Percentiles rank a stretch among this genome's conserved stretches.
phyloP scores from a whole-genome alignment of 2,888 invertebrate genomes.

The Athrips mouffetella region DNA sequence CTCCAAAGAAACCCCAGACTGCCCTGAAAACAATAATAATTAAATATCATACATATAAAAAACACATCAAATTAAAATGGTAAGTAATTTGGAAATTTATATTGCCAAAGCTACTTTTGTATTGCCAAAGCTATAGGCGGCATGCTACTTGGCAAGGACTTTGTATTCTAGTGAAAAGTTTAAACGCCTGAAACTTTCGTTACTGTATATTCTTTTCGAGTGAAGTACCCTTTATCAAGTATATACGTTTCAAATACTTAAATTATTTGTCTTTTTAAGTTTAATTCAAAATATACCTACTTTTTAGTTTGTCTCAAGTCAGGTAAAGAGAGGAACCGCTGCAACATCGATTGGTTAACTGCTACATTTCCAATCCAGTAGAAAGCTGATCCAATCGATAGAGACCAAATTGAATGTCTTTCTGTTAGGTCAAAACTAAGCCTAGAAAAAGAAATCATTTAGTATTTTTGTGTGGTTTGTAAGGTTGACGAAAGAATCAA shows the following conservation, averaged over 20 bases:
- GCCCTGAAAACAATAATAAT: conserved; percentile 72
- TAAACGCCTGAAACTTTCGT: too few relatives aligned
- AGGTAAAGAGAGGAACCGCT: conserved; percentile 84
- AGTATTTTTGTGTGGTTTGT: too few relatives aligned
- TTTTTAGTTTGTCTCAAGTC: conserved; percentile 80
- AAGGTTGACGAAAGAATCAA: too few relatives aligned
- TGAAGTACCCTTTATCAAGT: too few relatives aligned
- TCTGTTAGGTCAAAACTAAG: conserved; percentile 82
- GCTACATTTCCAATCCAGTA: conserved; percentile 86
- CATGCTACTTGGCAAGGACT: too few relatives aligned
- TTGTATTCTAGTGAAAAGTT: too few relatives aligned
- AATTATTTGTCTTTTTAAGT: too few relatives aligned
- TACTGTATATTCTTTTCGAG: too few relatives aligned
- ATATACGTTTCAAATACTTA: too few relatives aligned
- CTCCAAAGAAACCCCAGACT: conserved; percentile 82
- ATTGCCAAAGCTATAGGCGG: too few relatives aligned
- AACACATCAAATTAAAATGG: neutral
- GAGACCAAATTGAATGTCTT: conserved; percentile 85
- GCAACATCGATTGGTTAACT: conserved; percentile 89
- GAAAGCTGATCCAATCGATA: conserved; percentile 84
- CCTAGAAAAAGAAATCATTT: conserved; percentile 63
- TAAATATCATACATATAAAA: neutral
- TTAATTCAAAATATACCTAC: too few relatives aligned
- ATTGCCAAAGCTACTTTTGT: too few relatives aligned
- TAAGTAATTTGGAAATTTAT: neutral